These are phyloP conservation scores for Carpatolechia fugitivella DNA, from an alignment of 2,888 invertebrate species.

Conservation along the genomic window DNA sequence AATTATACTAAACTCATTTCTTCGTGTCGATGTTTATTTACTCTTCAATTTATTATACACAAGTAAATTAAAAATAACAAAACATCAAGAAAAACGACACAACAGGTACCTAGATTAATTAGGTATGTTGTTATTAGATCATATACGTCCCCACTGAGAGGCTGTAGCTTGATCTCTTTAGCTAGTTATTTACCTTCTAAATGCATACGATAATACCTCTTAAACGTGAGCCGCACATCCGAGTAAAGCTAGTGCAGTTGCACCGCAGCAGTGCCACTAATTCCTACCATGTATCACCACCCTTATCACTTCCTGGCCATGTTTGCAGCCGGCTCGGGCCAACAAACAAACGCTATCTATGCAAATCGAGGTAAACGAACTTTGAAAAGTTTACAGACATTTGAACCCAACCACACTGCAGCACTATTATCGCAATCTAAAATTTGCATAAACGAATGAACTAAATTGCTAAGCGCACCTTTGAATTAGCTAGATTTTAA, in stretches of 20 bases:
- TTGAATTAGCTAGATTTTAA: background rate
- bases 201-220: background rate
- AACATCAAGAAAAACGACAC: too few relatives aligned
- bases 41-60: too few relatives aligned
- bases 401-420: slow-evolving; percentile 18
- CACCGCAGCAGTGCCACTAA: background rate
- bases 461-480: background rate
- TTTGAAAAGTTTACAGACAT: slow-evolving; percentile 28
- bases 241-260: background rate
- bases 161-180: too few relatives aligned
- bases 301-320: slow-evolving; percentile 53
- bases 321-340: slow-evolving; percentile 33
- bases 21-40: too few relatives aligned
- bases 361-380: slow-evolving; percentile 45
- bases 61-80: too few relatives aligned
- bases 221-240: background rate
- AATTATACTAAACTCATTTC: too few relatives aligned
- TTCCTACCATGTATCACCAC: slow-evolving; percentile 7
- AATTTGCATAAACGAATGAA: slow-evolving; percentile 10
- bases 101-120: too few relatives aligned
- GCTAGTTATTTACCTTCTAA: too few relatives aligned
- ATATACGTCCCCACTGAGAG: too few relatives aligned
- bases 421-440: slow-evolving; percentile 21
- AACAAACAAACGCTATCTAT: slow-evolving; percentile 39
- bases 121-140: too few relatives aligned